Conservation (phyloP, 2,888 invertebrate genomes). For the Amphimallon solstitiale region DNA sequence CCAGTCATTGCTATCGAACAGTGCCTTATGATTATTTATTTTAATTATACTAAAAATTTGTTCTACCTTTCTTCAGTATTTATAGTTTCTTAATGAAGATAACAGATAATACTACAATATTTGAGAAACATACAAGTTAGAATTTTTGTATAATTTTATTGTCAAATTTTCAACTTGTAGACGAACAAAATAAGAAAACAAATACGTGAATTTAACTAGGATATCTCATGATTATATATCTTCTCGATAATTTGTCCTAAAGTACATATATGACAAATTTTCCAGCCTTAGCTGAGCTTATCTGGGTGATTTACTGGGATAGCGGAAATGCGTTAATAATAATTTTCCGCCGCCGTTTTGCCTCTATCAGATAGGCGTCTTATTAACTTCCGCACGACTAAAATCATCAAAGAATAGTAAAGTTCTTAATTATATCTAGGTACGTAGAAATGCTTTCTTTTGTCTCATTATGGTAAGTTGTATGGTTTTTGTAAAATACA, state of each 20-base stretch:
- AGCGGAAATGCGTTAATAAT: constrained; percentile 61
- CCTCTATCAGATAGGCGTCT: constrained; percentile 56
- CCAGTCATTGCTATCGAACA: too few relatives aligned
- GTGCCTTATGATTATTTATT: too few relatives aligned
- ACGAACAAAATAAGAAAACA: too few relatives aligned
- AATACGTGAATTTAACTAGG: not conserved
- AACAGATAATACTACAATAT: too few relatives aligned
- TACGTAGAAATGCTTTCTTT: not conserved
- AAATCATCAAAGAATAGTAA: not conserved
- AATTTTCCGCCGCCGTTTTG: constrained; percentile 58
- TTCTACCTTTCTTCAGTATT: too few relatives aligned
- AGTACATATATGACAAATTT: constrained; percentile 12
- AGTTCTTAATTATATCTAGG: not conserved
- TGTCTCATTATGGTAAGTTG: too few relatives aligned
- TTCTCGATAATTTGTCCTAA: constrained; percentile 5
- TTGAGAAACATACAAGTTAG: too few relatives aligned
- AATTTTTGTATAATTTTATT: too few relatives aligned
- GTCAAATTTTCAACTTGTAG: too few relatives aligned
- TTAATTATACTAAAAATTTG: too few relatives aligned
- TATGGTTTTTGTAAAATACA: too few relatives aligned
- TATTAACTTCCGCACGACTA: constrained; percentile 42
- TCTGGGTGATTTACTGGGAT: constrained; percentile 60
- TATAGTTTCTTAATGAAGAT: too few relatives aligned
- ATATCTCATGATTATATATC: not conserved
- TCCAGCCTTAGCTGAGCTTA: constrained; percentile 48